Percentiles rank a stretch among this genome's conserved stretches.
phyloP scores from a whole-genome alignment of 2,888 invertebrate species.

The Chymomyza caudatula region DNA sequence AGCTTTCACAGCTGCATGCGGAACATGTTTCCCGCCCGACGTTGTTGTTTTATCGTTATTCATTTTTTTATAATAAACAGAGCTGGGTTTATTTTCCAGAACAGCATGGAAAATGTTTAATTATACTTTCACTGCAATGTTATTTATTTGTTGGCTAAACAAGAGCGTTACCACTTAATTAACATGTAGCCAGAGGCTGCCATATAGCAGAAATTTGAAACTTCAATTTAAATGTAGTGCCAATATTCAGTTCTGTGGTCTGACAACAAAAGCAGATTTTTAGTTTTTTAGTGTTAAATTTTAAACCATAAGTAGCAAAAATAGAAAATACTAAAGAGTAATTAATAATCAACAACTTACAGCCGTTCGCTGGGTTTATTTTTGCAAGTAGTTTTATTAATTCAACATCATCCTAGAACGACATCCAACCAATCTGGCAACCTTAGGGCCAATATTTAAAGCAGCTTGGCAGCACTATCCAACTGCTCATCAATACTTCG shows the following conservation, averaged over 20 bases:
- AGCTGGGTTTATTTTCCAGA: background rate
- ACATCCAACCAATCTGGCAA: too few relatives aligned
- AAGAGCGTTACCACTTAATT: slow-evolving; percentile 29
- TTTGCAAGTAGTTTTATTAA: too few relatives aligned
- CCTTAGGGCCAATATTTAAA: too few relatives aligned
- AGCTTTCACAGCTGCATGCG: background rate
- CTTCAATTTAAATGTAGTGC: background rate
- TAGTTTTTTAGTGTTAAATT: too few relatives aligned
- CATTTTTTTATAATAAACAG: background rate
- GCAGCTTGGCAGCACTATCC: background rate
- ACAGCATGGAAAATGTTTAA: slow-evolving; percentile 33
- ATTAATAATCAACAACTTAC: too few relatives aligned
- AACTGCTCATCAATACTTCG: background rate
- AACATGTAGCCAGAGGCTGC: background rate
- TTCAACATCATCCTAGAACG: too few relatives aligned
- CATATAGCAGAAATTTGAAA: background rate
- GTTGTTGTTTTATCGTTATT: background rate
- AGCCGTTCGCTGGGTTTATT: too few relatives aligned
- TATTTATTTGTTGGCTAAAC: slow-evolving; percentile 44
- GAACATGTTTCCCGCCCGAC: background rate
- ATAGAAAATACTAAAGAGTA: too few relatives aligned
- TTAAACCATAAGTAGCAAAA: too few relatives aligned
- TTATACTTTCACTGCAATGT: slow-evolving; percentile 44
- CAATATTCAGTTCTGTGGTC: too few relatives aligned
- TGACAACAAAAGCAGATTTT: too few relatives aligned